These are phyloP conservation scores for Adelosebastes latens DNA, from an alignment of 2,797 vertebrate genomes.

Conservation along the genomic window DNA sequence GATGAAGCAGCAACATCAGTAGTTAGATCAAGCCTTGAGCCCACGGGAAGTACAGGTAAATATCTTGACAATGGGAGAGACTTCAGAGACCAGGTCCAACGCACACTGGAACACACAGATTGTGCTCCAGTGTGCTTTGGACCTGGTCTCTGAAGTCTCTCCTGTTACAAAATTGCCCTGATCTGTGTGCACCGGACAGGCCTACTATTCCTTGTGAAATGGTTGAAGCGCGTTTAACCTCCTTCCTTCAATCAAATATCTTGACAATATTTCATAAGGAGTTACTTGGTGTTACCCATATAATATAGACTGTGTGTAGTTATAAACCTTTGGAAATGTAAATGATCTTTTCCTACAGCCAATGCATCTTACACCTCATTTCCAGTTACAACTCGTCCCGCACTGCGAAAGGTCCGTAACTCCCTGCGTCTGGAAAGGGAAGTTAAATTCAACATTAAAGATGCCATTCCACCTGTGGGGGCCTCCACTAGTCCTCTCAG, in stretches of 20 bases:
- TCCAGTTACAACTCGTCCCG: conserved; percentile 53
- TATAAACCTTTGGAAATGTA: not conserved
- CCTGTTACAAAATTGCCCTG: no score
- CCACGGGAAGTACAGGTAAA: not conserved
- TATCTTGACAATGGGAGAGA: not conserved
- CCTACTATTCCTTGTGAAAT: no score
- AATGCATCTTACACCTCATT: not conserved
- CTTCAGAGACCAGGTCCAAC: no score
- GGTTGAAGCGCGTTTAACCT: no score
- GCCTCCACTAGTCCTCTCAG: not conserved
- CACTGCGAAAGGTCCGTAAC: conserved; percentile 61
- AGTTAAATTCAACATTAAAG: conserved; percentile 30
- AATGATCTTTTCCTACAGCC: conserved; percentile 21
- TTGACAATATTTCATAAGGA: not conserved
- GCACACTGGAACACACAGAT: no score
- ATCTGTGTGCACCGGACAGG: no score
- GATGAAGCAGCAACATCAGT: not conserved
- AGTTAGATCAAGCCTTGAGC: conserved; percentile 1
- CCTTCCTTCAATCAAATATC: no score
- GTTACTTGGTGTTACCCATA: not conserved
- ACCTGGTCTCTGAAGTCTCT: no score
- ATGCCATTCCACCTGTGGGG: not conserved
- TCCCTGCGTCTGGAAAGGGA: conserved; percentile 37
- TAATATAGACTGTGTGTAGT: not conserved
- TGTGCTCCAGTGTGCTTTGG: no score